Evolutionary conservation across 1,140 invertebrate genomes (phyloP).

Genomic region (Leptinotarsa defecta): DNA sequence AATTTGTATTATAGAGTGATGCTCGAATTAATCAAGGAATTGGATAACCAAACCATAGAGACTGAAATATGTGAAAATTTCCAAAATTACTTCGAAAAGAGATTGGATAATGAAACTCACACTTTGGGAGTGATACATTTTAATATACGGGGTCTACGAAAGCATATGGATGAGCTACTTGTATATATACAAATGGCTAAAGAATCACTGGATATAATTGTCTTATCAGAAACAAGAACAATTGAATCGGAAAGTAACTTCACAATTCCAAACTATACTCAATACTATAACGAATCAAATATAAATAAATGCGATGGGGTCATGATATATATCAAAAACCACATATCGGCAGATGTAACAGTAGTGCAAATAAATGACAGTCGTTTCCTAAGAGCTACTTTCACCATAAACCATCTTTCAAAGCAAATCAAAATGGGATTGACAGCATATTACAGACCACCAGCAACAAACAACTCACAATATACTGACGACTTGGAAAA

Average conservation of each 20-base stretch:
- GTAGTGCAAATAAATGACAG: neutral
- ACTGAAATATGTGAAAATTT: slow-evolving; percentile 3
- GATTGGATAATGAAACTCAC: neutral
- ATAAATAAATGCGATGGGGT: slow-evolving; percentile 10
- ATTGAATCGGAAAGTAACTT: neutral
- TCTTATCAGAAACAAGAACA: neutral
- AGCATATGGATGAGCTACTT: neutral
- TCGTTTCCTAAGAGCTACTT: slow-evolving; percentile 8
- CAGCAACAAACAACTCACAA: neutral
- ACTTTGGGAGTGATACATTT: slow-evolving; percentile 9
- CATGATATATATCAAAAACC: slow-evolving; percentile 10
- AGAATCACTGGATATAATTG: neutral
- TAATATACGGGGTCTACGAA: neutral
- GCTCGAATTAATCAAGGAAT: neutral
- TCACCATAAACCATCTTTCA: neutral
- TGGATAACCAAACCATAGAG: slow-evolving; percentile 12
- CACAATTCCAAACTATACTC: slow-evolving; percentile 10
- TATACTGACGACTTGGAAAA: slow-evolving; percentile 8
- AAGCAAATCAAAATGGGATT: neutral
- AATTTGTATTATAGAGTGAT: neutral
- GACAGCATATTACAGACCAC: slow-evolving; percentile 7
- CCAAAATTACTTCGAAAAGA: neutral
- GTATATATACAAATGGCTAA: slow-evolving; percentile 15
- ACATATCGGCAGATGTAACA: slow-evolving; percentile 7
- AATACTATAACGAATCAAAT: slow-evolving; percentile 12